Evolutionary conservation across 2,797 vertebrate genomes (phyloP).

Genomic region (Chaetodon trifasciatus): DNA sequence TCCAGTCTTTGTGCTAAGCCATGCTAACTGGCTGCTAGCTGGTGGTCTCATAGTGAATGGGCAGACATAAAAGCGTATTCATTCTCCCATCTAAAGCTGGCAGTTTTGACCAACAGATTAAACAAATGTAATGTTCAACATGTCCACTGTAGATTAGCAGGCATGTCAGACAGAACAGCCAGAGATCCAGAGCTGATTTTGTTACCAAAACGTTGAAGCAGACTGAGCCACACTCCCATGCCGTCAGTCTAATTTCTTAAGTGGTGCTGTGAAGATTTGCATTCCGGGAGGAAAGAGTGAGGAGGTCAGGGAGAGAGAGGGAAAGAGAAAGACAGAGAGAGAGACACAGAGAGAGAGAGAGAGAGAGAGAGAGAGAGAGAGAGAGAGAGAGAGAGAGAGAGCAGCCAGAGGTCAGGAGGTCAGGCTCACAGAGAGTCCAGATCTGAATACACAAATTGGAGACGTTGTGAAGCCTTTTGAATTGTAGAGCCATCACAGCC

Average conservation of each 20-base stretch:
- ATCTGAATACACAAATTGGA: constrained; percentile 51
- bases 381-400: constrained; percentile 14
- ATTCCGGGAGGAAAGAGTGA: constrained; percentile 31
- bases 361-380: not conserved
- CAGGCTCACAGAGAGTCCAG: constrained; percentile 62
- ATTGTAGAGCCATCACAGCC: constrained; percentile 58
- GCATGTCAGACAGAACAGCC: not conserved
- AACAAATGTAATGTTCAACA: not conserved
- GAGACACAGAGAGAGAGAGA: constrained; percentile 4
- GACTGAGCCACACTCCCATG: constrained; percentile 19
- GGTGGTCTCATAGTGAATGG: too few species aligned
- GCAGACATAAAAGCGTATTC: too few species aligned
- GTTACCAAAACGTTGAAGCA: constrained; percentile 17
- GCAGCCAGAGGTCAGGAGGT: constrained; percentile 48
- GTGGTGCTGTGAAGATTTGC: constrained; percentile 38
- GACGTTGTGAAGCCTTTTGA: constrained; percentile 45
- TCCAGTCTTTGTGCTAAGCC: not conserved
- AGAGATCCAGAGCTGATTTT: constrained; percentile 10
- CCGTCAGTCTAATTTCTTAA: constrained; percentile 22
- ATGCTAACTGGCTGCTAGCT: constrained; percentile 9
- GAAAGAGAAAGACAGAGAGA: not conserved
- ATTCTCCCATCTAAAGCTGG: too few species aligned
- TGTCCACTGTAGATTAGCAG: not conserved
- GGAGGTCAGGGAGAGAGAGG: constrained; percentile 7
- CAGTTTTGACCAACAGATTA: not conserved